A percentile compares a stretch with the other conserved stretches of the same genome.
Conservation (phyloP, 2,888 invertebrate species). For the Pediacus dermestoides region DNA sequence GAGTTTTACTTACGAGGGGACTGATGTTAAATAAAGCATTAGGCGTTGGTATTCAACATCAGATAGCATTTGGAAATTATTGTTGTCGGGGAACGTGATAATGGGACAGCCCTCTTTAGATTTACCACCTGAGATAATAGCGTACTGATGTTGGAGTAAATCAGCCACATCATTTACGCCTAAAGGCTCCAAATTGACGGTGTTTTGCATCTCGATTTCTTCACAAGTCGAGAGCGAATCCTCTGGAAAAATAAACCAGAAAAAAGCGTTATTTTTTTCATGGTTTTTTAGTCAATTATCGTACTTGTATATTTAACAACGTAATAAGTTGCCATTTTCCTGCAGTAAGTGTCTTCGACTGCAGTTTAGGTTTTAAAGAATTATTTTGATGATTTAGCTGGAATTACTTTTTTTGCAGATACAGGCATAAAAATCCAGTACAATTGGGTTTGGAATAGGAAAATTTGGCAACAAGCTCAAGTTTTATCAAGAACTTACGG, state of each 20-base stretch:
- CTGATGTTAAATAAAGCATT: constrained; percentile 90
- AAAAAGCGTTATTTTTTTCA: too few relatives aligned
- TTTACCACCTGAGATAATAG: constrained; percentile 88
- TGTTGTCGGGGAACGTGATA: constrained; percentile 92
- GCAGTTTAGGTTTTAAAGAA: too few relatives aligned
- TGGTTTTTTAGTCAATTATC: too few relatives aligned
- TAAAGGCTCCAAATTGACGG: constrained; percentile 50
- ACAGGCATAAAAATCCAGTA: too few relatives aligned
- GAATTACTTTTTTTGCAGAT: too few relatives aligned
- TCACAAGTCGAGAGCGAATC: constrained; percentile 36
- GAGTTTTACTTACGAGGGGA: constrained; percentile 79
- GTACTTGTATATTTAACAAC: too few relatives aligned
- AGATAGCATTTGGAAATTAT: constrained; percentile 77
- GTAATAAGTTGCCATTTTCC: too few relatives aligned
- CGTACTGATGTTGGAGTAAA: constrained; percentile 82
- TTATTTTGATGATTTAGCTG: too few relatives aligned
- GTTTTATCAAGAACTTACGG: too few relatives aligned
- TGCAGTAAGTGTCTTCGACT: too few relatives aligned
- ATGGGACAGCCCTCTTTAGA: constrained; percentile 91
- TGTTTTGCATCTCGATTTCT: constrained; percentile 44
- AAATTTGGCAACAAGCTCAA: too few relatives aligned
- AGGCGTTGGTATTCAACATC: constrained; percentile 88
- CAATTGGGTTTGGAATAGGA: too few relatives aligned
- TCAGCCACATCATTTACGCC: constrained; percentile 80
- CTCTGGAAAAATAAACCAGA: constrained; percentile 38